Base-by-base conservation (phyloP, 2,113 vertebrate species). In the Saccopteryx leptura region DNA sequence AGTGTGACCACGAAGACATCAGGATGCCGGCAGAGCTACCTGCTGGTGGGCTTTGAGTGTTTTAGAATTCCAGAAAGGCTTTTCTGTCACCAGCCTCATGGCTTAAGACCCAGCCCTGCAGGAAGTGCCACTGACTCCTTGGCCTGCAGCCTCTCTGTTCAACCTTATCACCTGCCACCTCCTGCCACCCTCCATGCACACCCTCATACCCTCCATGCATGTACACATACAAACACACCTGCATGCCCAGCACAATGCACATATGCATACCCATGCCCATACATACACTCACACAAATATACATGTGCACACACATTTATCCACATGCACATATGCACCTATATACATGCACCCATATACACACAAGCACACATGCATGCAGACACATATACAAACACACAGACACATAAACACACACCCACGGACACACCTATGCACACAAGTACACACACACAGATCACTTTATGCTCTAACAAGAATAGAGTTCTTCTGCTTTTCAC, bases 231-330 rank as follows among this genome's bases (percentile, higher is more conserved):
- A 50, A 4, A n/a, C 24, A 39, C 10, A 18, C 7, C 11, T 39
- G 65, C 17, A 48, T 4, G 15, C 60, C 19, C 76, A 4, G 15
- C 1, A 17, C 7, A 14, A 17, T n/a, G 31, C 83, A 54, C 23
- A 60, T 0, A 10, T 6, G 9, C 15, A n/a, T 0, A 46, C 24
- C 14, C 60, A 28, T 4, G 4, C 4, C 28, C 9, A 28, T 2
- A 28, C 15, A 11, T 2, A 13, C 11, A 4, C 13, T 11, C 24
- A 61, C 23, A 63, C 13, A 82, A 5, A 13, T 2, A 31, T 12
- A n/a, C 5, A 17, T 6, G 7, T 1, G 10, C 18, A 0, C 5
- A 58, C 1, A 39, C n/a, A 66, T 7, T 2, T 5, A 18, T 2
- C 31, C 5, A 54, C 65, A 9, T 14, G n/a, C 7, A 19, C 8